These are phyloP conservation scores for Paedocypris micromegethes DNA, from an alignment of 2,797 vertebrate genomes.

Conservation along the genomic window DNA sequence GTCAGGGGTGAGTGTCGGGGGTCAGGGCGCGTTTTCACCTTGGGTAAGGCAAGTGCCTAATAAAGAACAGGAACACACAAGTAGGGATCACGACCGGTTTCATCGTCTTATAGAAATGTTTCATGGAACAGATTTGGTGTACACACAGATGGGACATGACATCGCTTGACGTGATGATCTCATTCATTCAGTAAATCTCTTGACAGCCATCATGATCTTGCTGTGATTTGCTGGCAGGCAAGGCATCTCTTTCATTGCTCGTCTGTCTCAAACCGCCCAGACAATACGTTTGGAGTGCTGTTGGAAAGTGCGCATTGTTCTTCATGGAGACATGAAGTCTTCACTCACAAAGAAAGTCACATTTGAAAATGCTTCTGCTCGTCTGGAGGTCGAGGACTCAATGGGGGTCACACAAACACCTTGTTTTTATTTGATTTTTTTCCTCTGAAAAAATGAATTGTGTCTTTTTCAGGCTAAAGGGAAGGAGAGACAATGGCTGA, in stretches of 20 bases:
- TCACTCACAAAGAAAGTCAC: conserved; percentile 8
- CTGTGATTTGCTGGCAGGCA: not conserved
- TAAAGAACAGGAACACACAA: no score
- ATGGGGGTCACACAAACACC: not conserved
- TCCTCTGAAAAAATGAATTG: not conserved
- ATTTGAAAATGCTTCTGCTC: conserved; percentile 22
- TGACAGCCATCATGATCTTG: conserved; percentile 5
- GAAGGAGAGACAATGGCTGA: conserved; percentile 94
- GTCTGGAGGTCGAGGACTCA: conserved; percentile 8
- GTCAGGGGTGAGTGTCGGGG: no score
- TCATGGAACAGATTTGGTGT: conserved; percentile 1
- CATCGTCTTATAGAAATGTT: no score
- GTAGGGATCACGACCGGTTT: no score
- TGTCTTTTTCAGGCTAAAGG: conserved; percentile 85
- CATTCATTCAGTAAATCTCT: conserved; percentile 11
- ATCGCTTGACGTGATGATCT: conserved; percentile 21
- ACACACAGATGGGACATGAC: conserved; percentile 12
- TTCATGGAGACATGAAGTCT: not conserved
- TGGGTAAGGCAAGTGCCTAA: no score
- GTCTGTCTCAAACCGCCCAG: not conserved
- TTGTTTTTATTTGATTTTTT: not conserved
- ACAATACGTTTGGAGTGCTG: not conserved
- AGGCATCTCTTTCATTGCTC: not conserved
- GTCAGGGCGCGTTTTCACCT: no score
- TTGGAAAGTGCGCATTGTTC: conserved; percentile 6